Percentiles rank a stretch among this genome's conserved stretches.
Conservation (phyloP, 1,140 invertebrate genomes). For the Platorchestia sp. region DNA sequence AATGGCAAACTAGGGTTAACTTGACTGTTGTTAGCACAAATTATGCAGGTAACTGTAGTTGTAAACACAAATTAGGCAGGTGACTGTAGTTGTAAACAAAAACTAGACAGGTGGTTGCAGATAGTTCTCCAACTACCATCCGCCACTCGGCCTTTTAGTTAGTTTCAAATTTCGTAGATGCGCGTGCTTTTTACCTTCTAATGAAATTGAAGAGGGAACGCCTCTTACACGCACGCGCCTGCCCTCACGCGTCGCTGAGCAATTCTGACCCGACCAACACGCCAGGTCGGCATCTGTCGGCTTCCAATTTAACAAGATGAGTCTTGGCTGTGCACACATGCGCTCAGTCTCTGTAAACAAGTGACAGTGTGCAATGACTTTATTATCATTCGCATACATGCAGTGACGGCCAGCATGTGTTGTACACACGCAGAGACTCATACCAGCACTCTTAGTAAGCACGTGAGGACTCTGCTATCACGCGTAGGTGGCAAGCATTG, state of each 20-base stretch:
- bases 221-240: background rate
- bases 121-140: background rate
- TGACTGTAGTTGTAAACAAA: too few relatives aligned
- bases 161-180: background rate
- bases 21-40: too few relatives aligned
- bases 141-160: background rate
- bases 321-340: background rate
- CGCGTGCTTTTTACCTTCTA: background rate
- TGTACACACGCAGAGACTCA: too few relatives aligned
- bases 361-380: background rate
- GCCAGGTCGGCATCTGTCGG: background rate
- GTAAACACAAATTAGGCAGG: too few relatives aligned
- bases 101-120: too few relatives aligned
- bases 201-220: background rate
- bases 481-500: background rate
- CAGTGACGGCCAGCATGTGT: too few relatives aligned
- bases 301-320: background rate
- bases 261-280: background rate
- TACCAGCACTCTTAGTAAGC: too few relatives aligned
- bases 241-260: background rate
- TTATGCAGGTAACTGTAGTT: too few relatives aligned
- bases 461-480: too few relatives aligned
- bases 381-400: background rate
- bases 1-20: too few relatives aligned
- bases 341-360: background rate